Evolutionary conservation across 2,888 invertebrate species (phyloP), one percentile per base, ranked within the genome.

Genomic region (Thyatira batis): DNA sequence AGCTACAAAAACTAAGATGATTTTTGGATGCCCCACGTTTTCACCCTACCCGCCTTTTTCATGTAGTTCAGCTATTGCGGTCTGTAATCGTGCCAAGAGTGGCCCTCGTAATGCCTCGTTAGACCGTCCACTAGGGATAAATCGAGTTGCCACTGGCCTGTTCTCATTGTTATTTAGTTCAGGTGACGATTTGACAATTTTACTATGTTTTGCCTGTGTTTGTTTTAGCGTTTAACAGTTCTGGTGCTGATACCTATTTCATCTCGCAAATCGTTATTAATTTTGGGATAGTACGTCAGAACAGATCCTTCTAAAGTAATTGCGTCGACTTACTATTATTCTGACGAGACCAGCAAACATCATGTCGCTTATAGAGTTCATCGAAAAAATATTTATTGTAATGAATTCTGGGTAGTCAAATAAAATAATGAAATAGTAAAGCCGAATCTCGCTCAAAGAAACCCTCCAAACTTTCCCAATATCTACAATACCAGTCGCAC

Each of bases 21-120:
- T 73, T 78, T 76, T 73, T 65, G 69, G 8, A 8, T 17, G 13
- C 39, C 39, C 5, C 39, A 39, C 48, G 27, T 48, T 44, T 67
- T 64, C 53, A 65, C 58, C 57, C 54, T 70, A 57, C 73, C 85
- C 87, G 89, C 89, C 89, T 79, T 82, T 88, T 87, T 73, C 83
- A 63, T 88, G 89, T 89, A 69, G 58, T 60, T 46, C 57, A 63
- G 65, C 72, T 72, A 76, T 78, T 77, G 75, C 69, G 73, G 60
- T n/a, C 64, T 72, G 73, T 65, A 73, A 76, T 75, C 70, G 70
- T 70, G 68, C 68, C 63, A 65, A 52, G 71, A 27, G 67, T 69
- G 66, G 58, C 65, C 67, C 82, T 82, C 84, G 80, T 83, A 83
- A 82, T 63, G 66, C 67, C 82, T 82, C 84, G 80, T 84, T 83